Conservation (phyloP, 2,797 vertebrate genomes). For the Takifugu ocellatus region DNA sequence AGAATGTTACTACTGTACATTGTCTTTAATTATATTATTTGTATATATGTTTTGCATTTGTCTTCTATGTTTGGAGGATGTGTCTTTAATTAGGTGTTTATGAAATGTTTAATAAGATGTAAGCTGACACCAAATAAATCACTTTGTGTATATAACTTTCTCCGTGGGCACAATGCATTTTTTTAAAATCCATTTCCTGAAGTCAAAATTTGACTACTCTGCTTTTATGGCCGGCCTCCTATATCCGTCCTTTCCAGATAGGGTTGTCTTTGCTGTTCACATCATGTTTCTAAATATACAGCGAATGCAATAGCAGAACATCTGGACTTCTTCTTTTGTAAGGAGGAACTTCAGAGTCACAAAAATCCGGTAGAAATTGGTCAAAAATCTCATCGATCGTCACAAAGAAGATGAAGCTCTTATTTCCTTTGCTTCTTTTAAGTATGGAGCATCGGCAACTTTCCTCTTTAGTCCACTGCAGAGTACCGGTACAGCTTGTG, state of each 20-base stretch:
- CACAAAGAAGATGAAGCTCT: constrained; percentile 61
- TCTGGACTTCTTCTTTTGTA: constrained; percentile 42
- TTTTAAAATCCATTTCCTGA: background rate
- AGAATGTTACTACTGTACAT: constrained; percentile 16
- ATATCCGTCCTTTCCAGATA: background rate
- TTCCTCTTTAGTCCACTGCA: background rate
- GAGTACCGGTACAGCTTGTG: background rate
- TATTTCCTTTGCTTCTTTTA: constrained; percentile 54
- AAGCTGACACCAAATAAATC: constrained; percentile 75
- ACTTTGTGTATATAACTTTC: constrained; percentile 38
- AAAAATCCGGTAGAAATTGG: constrained; percentile 12
- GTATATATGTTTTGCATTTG: constrained; percentile 60
- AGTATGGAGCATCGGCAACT: constrained; percentile 29
- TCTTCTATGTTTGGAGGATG: constrained; percentile 33
- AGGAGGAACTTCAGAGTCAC: constrained; percentile 31
- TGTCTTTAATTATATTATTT: constrained; percentile 40
- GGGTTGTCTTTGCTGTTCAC: too few relatives aligned
- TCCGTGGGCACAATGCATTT: constrained; percentile 28
- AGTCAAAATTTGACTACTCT: background rate
- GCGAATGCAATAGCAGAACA: background rate
- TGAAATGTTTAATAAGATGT: constrained; percentile 60
- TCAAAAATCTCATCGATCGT: constrained; percentile 5
- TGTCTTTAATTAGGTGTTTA: constrained; percentile 42
- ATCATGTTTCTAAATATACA: too few relatives aligned
- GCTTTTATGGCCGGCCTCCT: background rate